Evolutionary conservation across 2,797 vertebrate species (phyloP).

Genomic region (Etheostoma perlongum): DNA sequence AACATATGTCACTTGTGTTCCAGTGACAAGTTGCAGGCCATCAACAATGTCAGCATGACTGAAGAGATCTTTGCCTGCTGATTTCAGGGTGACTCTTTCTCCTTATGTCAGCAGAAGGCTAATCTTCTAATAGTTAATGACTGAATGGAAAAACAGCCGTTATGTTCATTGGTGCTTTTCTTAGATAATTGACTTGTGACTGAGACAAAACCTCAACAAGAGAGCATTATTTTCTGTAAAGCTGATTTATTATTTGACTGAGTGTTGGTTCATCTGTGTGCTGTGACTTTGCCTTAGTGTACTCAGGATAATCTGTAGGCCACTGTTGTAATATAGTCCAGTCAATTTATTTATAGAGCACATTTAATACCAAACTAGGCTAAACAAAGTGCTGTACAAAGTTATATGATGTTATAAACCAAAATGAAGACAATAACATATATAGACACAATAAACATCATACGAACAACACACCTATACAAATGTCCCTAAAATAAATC

Average conservation of each 20-base stretch:
- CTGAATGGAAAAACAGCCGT: background rate
- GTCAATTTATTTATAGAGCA: no score
- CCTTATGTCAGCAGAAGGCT: background rate
- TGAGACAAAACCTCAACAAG: background rate
- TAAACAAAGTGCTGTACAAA: no score
- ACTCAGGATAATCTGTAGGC: background rate
- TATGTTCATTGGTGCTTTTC: slow-evolving; percentile 5
- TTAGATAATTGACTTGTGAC: background rate
- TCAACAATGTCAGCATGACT: background rate
- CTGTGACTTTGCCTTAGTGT: background rate
- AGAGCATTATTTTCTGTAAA: background rate
- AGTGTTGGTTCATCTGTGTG: background rate
- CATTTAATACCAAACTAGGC: no score
- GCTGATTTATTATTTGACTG: background rate
- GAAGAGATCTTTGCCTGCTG: background rate
- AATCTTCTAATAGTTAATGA: background rate
- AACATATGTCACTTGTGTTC: background rate
- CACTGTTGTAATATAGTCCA: no score
- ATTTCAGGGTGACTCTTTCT: background rate
- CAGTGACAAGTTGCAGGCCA: background rate
- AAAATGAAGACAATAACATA: no score
- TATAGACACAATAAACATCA: no score
- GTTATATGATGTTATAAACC: no score
- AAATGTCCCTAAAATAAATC: no score
- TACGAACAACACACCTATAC: no score